A percentile compares a stretch with the other conserved stretches of the same genome.
These are phyloP conservation scores for Penaeus monodon DNA, from an alignment of 2,888 invertebrate species.

Conservation along the genomic window DNA sequence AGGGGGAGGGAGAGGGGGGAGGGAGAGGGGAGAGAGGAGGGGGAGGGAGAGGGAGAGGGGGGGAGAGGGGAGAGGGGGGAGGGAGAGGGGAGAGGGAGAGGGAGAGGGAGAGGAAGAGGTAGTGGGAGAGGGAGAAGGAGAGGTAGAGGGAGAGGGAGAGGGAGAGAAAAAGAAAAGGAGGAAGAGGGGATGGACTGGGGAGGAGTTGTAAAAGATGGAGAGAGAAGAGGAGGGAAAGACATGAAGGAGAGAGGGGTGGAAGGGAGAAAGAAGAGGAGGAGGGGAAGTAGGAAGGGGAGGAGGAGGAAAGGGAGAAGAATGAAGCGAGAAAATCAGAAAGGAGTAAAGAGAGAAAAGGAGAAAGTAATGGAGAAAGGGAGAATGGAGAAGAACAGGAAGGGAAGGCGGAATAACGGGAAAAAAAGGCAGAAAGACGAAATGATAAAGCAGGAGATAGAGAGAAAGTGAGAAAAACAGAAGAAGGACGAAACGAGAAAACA, in stretches of 20 bases:
- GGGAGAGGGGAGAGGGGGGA: background rate
- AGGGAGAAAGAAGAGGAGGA: background rate
- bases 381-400: too few relatives aligned
- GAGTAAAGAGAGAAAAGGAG: too few relatives aligned
- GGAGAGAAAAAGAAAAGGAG: background rate
- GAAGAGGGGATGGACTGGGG: background rate
- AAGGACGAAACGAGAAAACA: too few relatives aligned
- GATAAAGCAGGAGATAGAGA: too few relatives aligned
- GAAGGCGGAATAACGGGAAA: too few relatives aligned
- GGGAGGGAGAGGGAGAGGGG: background rate
- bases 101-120: background rate
- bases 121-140: background rate
- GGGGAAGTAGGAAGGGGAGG: too few relatives aligned
- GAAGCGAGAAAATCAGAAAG: too few relatives aligned
- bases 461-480: too few relatives aligned
- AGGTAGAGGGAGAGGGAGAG: background rate
- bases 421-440: too few relatives aligned
- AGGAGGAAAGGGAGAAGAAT: too few relatives aligned
- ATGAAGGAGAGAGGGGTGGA: background rate
- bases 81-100: background rate
- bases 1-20: background rate
- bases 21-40: background rate
- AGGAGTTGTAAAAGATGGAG: too few relatives aligned
- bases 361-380: too few relatives aligned
- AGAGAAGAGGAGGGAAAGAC: background rate